Evolutionary conservation across 2,797 vertebrate genomes (phyloP).

Genomic region (Varecia variegata): DNA sequence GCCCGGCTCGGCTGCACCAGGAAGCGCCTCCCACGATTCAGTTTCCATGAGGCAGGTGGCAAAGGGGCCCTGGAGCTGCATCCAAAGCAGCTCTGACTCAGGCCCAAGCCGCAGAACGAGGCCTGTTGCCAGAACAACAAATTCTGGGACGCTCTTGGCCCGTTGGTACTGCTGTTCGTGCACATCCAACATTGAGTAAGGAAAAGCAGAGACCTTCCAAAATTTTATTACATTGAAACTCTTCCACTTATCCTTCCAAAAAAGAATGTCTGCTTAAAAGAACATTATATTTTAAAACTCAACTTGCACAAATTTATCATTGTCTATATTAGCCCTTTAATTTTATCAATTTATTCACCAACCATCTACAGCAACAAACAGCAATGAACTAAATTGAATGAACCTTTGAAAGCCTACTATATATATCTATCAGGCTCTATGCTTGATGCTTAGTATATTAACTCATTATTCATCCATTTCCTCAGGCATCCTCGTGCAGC

Average conservation of each 20-base stretch:
- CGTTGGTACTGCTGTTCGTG: not conserved
- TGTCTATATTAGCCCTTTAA: not conserved
- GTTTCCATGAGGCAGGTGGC: not conserved
- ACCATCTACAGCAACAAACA: not conserved
- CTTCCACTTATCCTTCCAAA: not conserved
- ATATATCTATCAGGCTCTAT: too few relatives aligned
- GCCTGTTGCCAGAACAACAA: not conserved
- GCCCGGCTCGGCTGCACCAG: not conserved
- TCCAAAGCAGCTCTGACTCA: not conserved
- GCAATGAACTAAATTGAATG: not conserved
- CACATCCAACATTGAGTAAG: not conserved
- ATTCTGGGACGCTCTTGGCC: not conserved
- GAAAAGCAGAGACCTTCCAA: not conserved
- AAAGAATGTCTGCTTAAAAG: not conserved
- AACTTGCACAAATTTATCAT: not conserved
- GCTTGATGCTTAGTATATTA: not conserved
- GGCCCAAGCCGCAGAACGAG: not conserved
- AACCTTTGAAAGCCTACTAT: too few relatives aligned
- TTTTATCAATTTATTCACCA: not conserved
- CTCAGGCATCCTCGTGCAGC: too few relatives aligned
- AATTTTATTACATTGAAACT: not conserved
- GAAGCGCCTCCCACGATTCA: not conserved
- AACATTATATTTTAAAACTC: not conserved
- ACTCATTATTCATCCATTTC: not conserved
- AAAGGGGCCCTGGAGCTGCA: not conserved